Evolutionary conservation across 92 coral and sea anemone species (phyloP).

Genomic region (Heteractis magnifica): DNA sequence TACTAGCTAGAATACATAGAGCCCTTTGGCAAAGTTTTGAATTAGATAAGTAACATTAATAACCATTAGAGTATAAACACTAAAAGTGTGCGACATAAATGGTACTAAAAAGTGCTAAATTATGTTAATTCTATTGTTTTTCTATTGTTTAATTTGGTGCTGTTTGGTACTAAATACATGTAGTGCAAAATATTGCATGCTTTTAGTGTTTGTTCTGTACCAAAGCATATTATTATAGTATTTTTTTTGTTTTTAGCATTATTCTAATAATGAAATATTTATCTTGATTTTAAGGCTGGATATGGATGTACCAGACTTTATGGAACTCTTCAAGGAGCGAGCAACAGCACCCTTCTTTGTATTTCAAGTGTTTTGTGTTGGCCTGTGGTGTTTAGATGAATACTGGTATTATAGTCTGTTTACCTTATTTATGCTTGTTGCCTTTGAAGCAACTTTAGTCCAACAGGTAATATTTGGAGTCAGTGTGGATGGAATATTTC

Average conservation of each 20-base stretch:
- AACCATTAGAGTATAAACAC: too few species aligned
- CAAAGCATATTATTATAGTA: too few species aligned
- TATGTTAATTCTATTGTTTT: too few species aligned
- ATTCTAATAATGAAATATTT: background rate
- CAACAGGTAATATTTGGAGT: slow-evolving; percentile 65
- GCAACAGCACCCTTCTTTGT: slow-evolving; percentile 99
- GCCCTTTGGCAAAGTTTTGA: too few species aligned
- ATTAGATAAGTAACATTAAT: too few species aligned
- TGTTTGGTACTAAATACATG: too few species aligned
- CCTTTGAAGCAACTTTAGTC: slow-evolving; percentile 97
- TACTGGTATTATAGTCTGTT: slow-evolving; percentile 99
- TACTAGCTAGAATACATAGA: background rate
- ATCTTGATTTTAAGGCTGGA: slow-evolving; percentile 53
- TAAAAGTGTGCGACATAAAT: too few species aligned
- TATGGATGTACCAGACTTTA: slow-evolving; percentile 94
- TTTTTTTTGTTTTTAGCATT: background rate
- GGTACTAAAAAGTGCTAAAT: too few species aligned
- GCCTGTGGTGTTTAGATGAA: slow-evolving; percentile 97
- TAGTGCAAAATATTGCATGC: too few species aligned
- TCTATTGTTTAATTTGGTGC: too few species aligned
- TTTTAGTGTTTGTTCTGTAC: too few species aligned
- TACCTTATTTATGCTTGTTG: slow-evolving; percentile 92
- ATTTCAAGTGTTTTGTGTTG: slow-evolving; percentile 99
- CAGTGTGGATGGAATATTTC: too few species aligned
- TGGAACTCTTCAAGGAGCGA: slow-evolving; percentile 87